Base-by-base conservation (phyloP, 2,113 vertebrate species). In the Rhinoderma darwinii region DNA sequence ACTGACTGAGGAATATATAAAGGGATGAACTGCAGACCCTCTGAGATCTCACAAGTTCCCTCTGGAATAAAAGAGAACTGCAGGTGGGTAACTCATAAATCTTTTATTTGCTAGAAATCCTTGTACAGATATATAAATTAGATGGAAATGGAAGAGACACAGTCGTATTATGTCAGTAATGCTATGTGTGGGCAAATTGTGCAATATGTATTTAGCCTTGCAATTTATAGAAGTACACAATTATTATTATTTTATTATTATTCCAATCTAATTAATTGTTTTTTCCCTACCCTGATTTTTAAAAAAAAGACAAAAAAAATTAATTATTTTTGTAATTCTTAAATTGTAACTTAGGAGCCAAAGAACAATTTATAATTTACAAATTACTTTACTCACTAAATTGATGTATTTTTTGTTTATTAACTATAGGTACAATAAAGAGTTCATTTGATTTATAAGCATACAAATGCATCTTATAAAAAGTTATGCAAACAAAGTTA, bases 1-100 rank as follows among this genome's bases (percentile, higher is more conserved):
- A 56, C 44, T 54, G 66, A 35, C 20, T 56, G 44, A 39, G 44
- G 66, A n/a, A 73, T 56, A 73, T 84, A 84, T 84, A 84, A 84
- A 74, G 82, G 12, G 66, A 70, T 80, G 77, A 25, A 35, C 35
- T 12, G 77, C 44, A 84, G 50, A 61, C 18, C 35, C 14, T 56
- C 32, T 3, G 11, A 56, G 82, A 83, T 10, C 27, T 12, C 20
- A 51, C 66, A 84, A 74, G 25, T 72, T 70, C 43, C 47, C 22
- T n/a, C 82, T 56, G 27, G 2, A 51, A 78, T 20, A 51, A 37
- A 68, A 32, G 82, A 83, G 30, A 32, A 72, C 68, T 50, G 12
- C 66, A 84, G 82, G 82, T 84, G 10, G 27, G 80, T 82, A 2
- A 47, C 39, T 20, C 41, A 18, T 15, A 30, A 43, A 10, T 20